Evolutionary conservation across 2,888 invertebrate species (phyloP).

Genomic region (Ectropis crepuscularia): DNA sequence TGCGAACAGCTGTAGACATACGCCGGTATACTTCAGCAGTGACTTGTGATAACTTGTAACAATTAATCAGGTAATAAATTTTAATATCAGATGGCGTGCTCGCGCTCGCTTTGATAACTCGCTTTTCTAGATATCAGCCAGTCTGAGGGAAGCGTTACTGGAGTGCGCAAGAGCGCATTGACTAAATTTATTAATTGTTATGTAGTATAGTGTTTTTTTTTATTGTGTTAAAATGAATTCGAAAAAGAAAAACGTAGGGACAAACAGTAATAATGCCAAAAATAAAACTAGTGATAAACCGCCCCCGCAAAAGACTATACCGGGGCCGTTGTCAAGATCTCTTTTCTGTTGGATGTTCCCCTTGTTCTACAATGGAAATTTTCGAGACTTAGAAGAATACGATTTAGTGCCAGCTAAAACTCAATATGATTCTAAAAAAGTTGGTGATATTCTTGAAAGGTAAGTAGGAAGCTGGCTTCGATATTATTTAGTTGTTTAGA

Average conservation of each 20-base stretch:
- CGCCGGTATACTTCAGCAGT: neutral
- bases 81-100: conserved; percentile 21
- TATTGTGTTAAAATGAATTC: conserved; percentile 43
- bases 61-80: conserved; percentile 15
- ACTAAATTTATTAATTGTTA: conserved; percentile 7
- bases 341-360: conserved; percentile 91
- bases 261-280: conserved; percentile 31
- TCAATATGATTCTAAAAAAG: conserved; percentile 87
- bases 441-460: conserved; percentile 89
- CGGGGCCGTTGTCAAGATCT: conserved; percentile 84
- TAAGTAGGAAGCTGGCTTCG: conserved; percentile 59
- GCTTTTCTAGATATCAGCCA: conserved; percentile 28
- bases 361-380: conserved; percentile 90
- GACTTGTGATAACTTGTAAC: neutral
- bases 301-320: conserved; percentile 55
- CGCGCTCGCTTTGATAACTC: conserved; percentile 12
- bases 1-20: too few relatives aligned
- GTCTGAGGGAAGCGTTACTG: conserved; percentile 33
- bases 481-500: neutral
- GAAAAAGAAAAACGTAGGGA: conserved; percentile 36
- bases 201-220: conserved; percentile 6
- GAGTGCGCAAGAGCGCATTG: conserved; percentile 33
- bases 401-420: conserved; percentile 90
- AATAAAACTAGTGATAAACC: conserved; percentile 32
- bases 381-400: conserved; percentile 88